These are phyloP conservation scores for Hipparchia sbordonii DNA, from an alignment of 2,888 invertebrate species.

Conservation along the genomic window DNA sequence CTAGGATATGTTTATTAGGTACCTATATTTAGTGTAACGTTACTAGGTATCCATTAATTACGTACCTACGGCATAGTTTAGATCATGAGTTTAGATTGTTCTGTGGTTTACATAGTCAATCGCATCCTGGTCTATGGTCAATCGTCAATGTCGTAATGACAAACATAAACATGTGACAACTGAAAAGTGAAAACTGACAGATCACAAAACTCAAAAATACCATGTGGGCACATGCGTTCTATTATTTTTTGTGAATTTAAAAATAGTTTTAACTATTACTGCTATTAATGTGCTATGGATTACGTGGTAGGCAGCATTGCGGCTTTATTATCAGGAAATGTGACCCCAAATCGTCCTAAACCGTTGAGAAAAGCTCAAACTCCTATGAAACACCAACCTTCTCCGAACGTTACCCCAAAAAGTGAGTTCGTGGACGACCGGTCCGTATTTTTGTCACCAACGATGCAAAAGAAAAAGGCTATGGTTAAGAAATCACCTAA, in stretches of 20 bases:
- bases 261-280: conserved; percentile 2
- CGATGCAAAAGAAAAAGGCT: conserved; percentile 72
- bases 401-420: conserved; percentile 75
- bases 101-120: too few relatives aligned
- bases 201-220: conserved; percentile 38
- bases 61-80: too few relatives aligned
- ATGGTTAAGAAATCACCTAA: conserved; percentile 76
- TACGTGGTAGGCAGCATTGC: conserved; percentile 83
- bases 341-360: conserved; percentile 80
- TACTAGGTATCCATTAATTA: too few relatives aligned
- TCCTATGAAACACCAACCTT: conserved; percentile 72
- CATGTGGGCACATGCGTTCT: conserved; percentile 51
- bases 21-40: too few relatives aligned
- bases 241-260: neutral
- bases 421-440: conserved; percentile 70
- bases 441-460: conserved; percentile 73
- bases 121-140: conserved; percentile 23
- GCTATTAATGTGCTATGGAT: conserved; percentile 58
- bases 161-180: neutral
- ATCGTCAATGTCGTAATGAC: neutral
- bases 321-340: conserved; percentile 82
- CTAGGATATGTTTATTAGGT: too few relatives aligned
- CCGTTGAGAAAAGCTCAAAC: conserved; percentile 67
- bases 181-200: too few relatives aligned
- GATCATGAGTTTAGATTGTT: too few relatives aligned